Conservation (phyloP, 2,797 vertebrate genomes). For the Podarcis lilfordi region DNA sequence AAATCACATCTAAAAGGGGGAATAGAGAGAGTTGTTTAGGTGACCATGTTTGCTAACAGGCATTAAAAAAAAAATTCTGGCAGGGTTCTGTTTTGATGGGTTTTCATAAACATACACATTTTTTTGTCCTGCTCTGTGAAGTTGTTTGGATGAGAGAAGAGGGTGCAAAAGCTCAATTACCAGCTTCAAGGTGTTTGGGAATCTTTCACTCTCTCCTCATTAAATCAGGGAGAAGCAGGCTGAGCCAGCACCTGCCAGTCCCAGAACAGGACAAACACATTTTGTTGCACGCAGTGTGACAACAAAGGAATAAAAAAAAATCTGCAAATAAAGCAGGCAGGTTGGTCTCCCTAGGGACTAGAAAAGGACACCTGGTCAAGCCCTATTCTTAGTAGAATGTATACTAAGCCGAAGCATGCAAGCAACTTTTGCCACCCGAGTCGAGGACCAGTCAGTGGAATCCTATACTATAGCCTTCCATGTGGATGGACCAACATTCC, state of each 20-base stretch:
- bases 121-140: neutral
- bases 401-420: neutral
- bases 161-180: neutral
- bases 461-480: neutral
- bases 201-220: neutral
- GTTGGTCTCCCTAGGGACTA: neutral
- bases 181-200: neutral
- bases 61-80: neutral
- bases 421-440: neutral
- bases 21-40: neutral
- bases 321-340: neutral
- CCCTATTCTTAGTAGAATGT: neutral
- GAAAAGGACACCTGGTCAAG: neutral
- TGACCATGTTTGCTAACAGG: neutral
- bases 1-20: neutral
- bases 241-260: neutral
- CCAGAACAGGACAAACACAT: neutral
- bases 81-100: too few relatives aligned
- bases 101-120: neutral
- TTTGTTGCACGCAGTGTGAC: neutral
- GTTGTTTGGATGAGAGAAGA: too few relatives aligned
- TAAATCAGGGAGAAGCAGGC: neutral
- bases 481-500: too few relatives aligned
- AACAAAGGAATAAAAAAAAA: neutral
- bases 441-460: neutral